Evolutionary conservation across 2,113 vertebrate species (phyloP), one percentile per base, ranked within the genome.

Genomic region (Syrrhaptes paradoxus): DNA sequence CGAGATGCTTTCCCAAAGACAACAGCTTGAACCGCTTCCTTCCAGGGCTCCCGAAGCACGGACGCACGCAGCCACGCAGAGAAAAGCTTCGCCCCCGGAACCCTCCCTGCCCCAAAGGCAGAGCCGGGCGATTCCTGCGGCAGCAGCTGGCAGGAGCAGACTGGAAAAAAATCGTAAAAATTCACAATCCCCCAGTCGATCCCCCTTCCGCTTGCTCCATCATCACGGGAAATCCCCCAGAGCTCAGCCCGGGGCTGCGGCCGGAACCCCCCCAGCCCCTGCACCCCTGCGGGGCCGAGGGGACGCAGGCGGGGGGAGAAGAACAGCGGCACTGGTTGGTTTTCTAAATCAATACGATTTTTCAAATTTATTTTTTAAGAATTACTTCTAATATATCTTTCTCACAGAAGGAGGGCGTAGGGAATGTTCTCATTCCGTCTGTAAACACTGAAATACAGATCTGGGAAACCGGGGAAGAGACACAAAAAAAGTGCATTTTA

Each of bases 391-490:
- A 98, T 98, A 97, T 97, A 97, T 98, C 97, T 98, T 97, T 98
- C 88, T 97, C 96, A 97, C 98, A 98, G 98, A 98, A 98, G 98
- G 96, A 96, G 95, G 95, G 97, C 83, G 92, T 97, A 98, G 98
- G 98, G 98, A 98, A 98, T 97, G 98, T 88, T 96, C 92, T 98
- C 97, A 97, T 98, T 97, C 97, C 98, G 95, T 98, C 98, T 98
- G 98, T 98, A 98, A 98, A 98, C 98, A 98, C 98, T 98, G 98
- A 98, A 98, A 98, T 98, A 98, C 98, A 98, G 98, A 98, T 98
- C 98, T 98, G 98, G 98, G 97, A 97, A 97, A 98, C 98, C 97
- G 97, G 98, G 97, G 97, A 95, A 97, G 96, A 98, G 95, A 98
- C 98, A 98, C 98, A 98, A 98, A 98, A 85, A 98, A 98, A 98